These are phyloP conservation scores for Gavialis gangeticus DNA, from an alignment of 2,113 vertebrate species.

Conservation along the genomic window DNA sequence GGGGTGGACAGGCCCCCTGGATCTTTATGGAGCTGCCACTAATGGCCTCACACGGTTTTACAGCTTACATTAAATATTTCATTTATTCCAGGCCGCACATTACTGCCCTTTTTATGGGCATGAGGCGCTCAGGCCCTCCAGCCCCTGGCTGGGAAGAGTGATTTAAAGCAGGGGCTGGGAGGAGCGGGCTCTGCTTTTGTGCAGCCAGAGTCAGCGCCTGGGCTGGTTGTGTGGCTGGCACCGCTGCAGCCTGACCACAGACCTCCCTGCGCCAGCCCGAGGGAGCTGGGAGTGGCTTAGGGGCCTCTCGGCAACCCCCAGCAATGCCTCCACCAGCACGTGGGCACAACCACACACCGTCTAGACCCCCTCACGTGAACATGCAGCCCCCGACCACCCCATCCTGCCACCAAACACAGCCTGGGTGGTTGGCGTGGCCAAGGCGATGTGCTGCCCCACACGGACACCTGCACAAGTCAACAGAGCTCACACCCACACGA, in stretches of 20 bases:
- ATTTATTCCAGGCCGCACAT: not conserved
- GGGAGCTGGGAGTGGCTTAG: not conserved
- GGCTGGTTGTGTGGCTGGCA: no score
- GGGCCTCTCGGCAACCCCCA: not conserved
- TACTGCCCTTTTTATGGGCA: not conserved
- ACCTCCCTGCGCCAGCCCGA: no score
- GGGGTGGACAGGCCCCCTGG: not conserved
- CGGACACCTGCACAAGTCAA: no score
- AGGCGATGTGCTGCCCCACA: not conserved
- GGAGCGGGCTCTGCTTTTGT: not conserved
- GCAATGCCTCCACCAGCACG: not conserved
- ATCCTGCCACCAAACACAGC: not conserved
- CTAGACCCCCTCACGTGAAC: no score
- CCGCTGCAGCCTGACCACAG: not conserved
- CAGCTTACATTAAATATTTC: not conserved
- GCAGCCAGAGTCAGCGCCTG: not conserved
- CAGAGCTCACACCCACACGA: no score
- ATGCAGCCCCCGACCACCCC: not conserved
- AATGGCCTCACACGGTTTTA: constrained; percentile 10
- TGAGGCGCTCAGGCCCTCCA: not conserved
- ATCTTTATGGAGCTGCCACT: not conserved
- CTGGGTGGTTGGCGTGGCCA: not conserved
- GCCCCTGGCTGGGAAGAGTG: no score
- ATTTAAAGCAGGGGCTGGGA: not conserved
- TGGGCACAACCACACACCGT: not conserved